Evolutionary conservation across 64 coral and sea anemone species (phyloP).

Genomic region (Montipora cactus): DNA sequence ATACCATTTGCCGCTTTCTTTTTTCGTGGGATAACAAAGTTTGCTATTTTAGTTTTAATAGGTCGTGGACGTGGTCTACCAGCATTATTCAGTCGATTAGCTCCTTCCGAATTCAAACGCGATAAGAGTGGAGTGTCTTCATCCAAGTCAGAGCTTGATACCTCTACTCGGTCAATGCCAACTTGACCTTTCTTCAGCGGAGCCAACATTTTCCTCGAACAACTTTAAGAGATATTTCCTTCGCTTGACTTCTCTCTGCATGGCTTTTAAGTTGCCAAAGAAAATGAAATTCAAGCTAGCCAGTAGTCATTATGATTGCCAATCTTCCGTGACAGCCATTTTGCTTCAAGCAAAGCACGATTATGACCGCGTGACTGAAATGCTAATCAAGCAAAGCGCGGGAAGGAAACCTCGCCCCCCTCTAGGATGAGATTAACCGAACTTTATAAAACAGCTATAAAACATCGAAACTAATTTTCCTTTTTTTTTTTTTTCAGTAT

Average conservation of each 20-base stretch:
- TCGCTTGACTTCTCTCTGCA: conserved; percentile 13
- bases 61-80: neutral
- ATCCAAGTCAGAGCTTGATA: conserved; percentile 36
- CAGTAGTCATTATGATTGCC: neutral
- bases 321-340: neutral
- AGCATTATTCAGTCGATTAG: neutral
- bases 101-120: conserved; percentile 31
- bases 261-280: neutral
- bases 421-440: neutral
- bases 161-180: neutral
- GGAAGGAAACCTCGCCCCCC: neutral
- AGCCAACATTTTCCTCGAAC: conserved; percentile 43
- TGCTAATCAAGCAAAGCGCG: neutral
- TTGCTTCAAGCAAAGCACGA: no score
- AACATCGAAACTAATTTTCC: neutral
- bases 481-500: neutral
- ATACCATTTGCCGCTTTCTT: conserved; percentile 84
- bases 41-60: conserved; percentile 56
- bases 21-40: conserved; percentile 88
- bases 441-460: neutral
- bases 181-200: conserved; percentile 32
- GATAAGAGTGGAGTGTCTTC: conserved; percentile 56
- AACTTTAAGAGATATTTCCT: neutral
- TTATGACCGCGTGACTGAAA: neutral
- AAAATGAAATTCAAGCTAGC: neutral